Conservation (phyloP, 2,113 vertebrate species). For the Edolisoma coerulescens region DNA sequence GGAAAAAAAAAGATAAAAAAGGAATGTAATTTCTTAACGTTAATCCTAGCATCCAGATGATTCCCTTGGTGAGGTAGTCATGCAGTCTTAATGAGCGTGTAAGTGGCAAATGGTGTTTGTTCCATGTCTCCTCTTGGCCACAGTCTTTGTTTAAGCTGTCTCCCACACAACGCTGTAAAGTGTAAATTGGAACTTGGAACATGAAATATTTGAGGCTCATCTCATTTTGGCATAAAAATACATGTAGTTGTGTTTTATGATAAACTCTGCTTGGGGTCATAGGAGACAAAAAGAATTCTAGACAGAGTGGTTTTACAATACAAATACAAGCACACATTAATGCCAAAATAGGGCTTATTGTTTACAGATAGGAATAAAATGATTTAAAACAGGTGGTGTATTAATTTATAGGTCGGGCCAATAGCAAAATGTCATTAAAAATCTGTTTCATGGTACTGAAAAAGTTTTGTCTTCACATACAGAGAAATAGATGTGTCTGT, state of each 20-base stretch:
- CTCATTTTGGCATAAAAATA: background rate
- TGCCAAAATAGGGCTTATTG: background rate
- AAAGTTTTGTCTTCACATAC: background rate
- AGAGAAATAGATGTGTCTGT: background rate
- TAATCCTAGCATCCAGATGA: background rate
- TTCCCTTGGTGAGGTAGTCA: background rate
- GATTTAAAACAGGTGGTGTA: background rate
- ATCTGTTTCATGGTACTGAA: background rate
- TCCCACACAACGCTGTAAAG: background rate
- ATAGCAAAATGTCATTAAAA: background rate
- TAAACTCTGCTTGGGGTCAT: background rate
- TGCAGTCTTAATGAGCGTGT: background rate
- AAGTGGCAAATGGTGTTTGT: background rate
- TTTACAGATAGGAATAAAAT: background rate
- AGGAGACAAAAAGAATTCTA: background rate
- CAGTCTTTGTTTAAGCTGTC: background rate
- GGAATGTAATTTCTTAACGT: background rate
- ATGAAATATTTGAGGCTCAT: background rate
- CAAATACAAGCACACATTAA: background rate
- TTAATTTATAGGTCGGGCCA: background rate
- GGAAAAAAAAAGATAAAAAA: background rate
- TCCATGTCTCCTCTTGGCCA: background rate
- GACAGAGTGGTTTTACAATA: background rate
- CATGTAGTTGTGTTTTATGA: background rate
- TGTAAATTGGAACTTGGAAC: background rate